Evolutionary conservation across 2,888 invertebrate genomes (phyloP).

Genomic region (Julus scanicus): DNA sequence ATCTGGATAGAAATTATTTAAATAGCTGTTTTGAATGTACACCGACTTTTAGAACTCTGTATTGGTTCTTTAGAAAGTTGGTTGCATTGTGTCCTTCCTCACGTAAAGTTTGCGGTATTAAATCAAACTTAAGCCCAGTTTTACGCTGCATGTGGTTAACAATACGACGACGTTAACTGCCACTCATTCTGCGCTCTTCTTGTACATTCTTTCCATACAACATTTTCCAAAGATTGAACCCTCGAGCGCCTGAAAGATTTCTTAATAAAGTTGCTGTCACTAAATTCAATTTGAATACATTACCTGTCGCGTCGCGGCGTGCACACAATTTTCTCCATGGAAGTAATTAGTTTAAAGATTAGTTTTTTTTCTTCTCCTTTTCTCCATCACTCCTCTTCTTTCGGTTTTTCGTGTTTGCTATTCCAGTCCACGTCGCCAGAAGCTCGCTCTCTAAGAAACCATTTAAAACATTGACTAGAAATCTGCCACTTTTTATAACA

Average conservation of each 20-base stretch:
- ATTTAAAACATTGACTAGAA: slow-evolving; percentile 26
- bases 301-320: slow-evolving; percentile 33
- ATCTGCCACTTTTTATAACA: slow-evolving; percentile 26
- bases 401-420: slow-evolving; percentile 19
- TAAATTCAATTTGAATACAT: slow-evolving; percentile 33
- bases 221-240: slow-evolving; percentile 33
- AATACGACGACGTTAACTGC: not conserved
- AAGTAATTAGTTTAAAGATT: slow-evolving; percentile 33
- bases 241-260: slow-evolving; percentile 26
- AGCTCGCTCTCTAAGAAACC: not conserved
- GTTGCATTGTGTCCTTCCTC: not conserved
- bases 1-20: too few species aligned
- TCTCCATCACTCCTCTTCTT: not conserved
- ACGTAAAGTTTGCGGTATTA: not conserved
- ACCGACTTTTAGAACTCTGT: too few species aligned
- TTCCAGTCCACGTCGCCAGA: slow-evolving; percentile 15
- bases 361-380: not conserved
- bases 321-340: slow-evolving; percentile 27
- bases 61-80: not conserved
- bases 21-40: too few species aligned
- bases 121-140: slow-evolving; percentile 15
- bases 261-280: slow-evolving; percentile 33
- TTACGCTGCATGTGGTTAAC: slow-evolving; percentile 9
- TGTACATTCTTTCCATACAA: not conserved
- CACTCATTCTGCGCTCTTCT: not conserved